Percentiles rank a stretch among this genome's conserved stretches.
Evolutionary conservation across 1,140 invertebrate genomes (phyloP).

Genomic region (Drosophila persimilis): DNA sequence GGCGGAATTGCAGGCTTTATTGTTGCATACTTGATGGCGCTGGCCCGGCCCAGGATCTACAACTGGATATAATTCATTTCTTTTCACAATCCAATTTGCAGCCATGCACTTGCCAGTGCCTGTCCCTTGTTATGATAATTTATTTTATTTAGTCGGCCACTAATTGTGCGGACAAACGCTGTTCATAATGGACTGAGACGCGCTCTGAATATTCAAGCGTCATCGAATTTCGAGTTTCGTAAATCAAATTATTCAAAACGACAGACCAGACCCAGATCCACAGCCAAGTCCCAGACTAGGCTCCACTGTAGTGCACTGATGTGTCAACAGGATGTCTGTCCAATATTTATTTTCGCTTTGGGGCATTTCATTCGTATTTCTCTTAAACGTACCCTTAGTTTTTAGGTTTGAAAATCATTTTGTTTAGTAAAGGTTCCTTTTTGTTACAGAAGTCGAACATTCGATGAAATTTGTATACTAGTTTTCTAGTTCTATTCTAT

Average conservation of each 20-base stretch:
- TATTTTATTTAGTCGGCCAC: slow-evolving; percentile 56
- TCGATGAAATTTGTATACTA: too few species aligned
- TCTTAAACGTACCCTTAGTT: background rate
- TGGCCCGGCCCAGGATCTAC: background rate
- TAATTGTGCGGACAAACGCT: slow-evolving; percentile 56
- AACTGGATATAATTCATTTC: slow-evolving; percentile 40
- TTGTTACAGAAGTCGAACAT: too few species aligned
- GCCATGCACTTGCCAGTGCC: slow-evolving; percentile 55
- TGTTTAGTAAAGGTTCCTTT: too few species aligned
- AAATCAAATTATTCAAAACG: slow-evolving; percentile 70
- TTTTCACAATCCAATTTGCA: slow-evolving; percentile 41
- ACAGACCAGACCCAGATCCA: background rate
- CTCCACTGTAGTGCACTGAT: slow-evolving; percentile 26
- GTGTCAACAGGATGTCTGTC: slow-evolving; percentile 39
- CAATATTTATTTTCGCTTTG: slow-evolving; percentile 58
- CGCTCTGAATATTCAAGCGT: slow-evolving; percentile 40
- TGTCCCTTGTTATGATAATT: slow-evolving; percentile 66
- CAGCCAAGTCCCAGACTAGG: slow-evolving; percentile 13
- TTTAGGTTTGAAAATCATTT: background rate
- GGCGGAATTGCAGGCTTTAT: slow-evolving; percentile 58
- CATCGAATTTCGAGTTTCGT: slow-evolving; percentile 28
- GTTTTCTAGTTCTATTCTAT: too few species aligned
- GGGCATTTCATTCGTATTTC: slow-evolving; percentile 18
- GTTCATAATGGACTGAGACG: slow-evolving; percentile 26
- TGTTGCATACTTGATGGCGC: slow-evolving; percentile 55